Base-by-base conservation (phyloP, 2,113 vertebrate genomes). In the Panthera tigris region DNA sequence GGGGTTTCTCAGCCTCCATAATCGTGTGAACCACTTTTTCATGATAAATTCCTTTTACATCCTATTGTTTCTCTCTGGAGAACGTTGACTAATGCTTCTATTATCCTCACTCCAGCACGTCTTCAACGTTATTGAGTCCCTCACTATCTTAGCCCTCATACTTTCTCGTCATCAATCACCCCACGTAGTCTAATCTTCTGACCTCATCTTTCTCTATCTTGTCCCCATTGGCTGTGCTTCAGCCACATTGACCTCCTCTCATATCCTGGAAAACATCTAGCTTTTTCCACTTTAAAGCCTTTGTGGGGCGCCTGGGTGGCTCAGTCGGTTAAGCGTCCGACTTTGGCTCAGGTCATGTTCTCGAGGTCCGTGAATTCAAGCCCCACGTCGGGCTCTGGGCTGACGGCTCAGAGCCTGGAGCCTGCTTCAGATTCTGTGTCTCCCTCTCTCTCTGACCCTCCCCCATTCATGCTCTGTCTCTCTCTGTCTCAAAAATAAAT, bases 331-430 rank as follows among this genome's bases (percentile, higher is more conserved):
- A 45, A 45, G 7, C 45, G 0, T 45, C 45, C 1, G 7, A 45
- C 45, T 45, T 45, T 1, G 45, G 7, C 45, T 45, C 45, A 45
- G 45, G 45, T 45, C 45, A 45, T 0, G 45, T 1, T 45, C 45
- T 45, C 8, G 1, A 0, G 1, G 45, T 45, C 45, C 8, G 8
- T 45, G 45, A 45, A 0, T 45, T 45, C 45, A 1, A 45, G 45
- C 45, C 45, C 45, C 45, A 1, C 45, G 8, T 45, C 45, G 8
- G 8, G 0, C 45, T 45, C 45, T 45, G 45, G 0, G 45, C 1
- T 45, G 8, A 45, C 0, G 0, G 45, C 45, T 45, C 45, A 45
- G 7, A 45, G 45, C 45, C 45, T 45, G 45, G 45, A 45, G 1
- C 45, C 45, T 45, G 45, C 1, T 45, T 45, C 45, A 1, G 1